Evolutionary conservation across 2,797 vertebrate genomes (phyloP).

Genomic region (Rhinatrema bivittatum): DNA sequence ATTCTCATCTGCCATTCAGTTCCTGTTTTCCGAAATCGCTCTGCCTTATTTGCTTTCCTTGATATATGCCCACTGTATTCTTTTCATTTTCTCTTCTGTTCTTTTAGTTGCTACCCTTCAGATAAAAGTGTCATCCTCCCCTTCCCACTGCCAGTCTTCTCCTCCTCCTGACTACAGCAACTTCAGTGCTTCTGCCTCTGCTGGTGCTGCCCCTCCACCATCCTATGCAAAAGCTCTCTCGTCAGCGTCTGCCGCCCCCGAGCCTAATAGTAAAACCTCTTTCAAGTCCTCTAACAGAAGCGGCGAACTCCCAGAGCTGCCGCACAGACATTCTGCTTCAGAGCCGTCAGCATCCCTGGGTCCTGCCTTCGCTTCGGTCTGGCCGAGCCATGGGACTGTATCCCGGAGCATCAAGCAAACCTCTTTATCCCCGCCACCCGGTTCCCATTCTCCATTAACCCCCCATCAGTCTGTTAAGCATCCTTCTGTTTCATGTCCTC

Average conservation of each 20-base stretch:
- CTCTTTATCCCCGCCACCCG: slow-evolving; percentile 70
- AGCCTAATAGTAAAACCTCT: slow-evolving; percentile 19
- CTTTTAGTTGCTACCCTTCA: slow-evolving; percentile 79
- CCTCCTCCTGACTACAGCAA: slow-evolving; percentile 65
- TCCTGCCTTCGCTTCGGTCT: slow-evolving; percentile 71
- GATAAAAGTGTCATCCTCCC: slow-evolving; percentile 68
- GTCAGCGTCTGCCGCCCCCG: slow-evolving; percentile 10
- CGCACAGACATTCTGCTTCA: slow-evolving; percentile 41
- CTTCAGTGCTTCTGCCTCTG: slow-evolving; percentile 39
- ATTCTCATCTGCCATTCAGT: slow-evolving; percentile 23
- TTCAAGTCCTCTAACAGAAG: slow-evolving; percentile 35
- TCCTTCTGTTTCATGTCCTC: slow-evolving; percentile 61
- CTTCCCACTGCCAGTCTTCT: slow-evolving; percentile 64
- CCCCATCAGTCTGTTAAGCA: slow-evolving; percentile 27
- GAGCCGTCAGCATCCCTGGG: slow-evolving; percentile 66
- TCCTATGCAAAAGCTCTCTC: slow-evolving; percentile 63
- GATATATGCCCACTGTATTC: slow-evolving; percentile 24
- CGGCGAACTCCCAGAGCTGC: slow-evolving; percentile 10
- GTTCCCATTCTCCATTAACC: slow-evolving; percentile 50
- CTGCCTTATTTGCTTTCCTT: slow-evolving; percentile 31
- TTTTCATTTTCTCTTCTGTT: slow-evolving; percentile 49
- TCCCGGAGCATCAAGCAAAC: slow-evolving; percentile 64
- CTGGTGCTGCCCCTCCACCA: slow-evolving; percentile 52
- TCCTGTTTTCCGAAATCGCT: slow-evolving; percentile 15
- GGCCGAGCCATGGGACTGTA: slow-evolving; percentile 50